Evolutionary conservation across 2,888 invertebrate species (phyloP), one percentile per base, ranked within the genome.

Genomic region (Allacma fusca): DNA sequence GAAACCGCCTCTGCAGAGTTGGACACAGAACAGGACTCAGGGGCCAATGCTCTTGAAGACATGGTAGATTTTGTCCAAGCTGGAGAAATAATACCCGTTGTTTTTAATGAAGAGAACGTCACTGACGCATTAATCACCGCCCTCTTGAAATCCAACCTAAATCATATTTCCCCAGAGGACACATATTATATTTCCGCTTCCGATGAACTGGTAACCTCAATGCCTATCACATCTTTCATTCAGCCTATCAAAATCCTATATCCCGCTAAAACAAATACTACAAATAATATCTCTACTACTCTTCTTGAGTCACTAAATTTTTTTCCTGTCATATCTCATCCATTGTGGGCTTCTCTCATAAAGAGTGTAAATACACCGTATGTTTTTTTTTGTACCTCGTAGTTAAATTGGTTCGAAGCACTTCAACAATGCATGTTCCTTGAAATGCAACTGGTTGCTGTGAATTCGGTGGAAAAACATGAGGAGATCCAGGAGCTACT

Each of bases 371-470:
- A 34, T 34, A 7, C 34, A 4, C 34, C 34, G 34, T n/a, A n/a
- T n/a, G 34, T 34, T 34, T 34, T 34, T 7, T 34, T 34, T 34
- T 34, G 4, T 34, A 4, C 34, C 34, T 34, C 26, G 12, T 21
- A 76, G 76, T 19, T 76, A 43, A 76, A 76, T 34, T 76, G 70
- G 70, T 76, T 76, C 19, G 76, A 62, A 23, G 69, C 76, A 19
- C 44, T 76, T 21, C 76, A 76, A 59, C 59, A 57, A 1, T 76
- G 76, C 43, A n/a, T 68, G 19, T 16, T 21, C n/a, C n/a, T 12
- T 19, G 34, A 64, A 1, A 76, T 69, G 69, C 40, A 62, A 62
- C 29, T 76, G 24, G 76, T 70, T 9, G 29, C 76, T 1, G 59
- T 70, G 19, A 4, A 67, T 19, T 23, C 68, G 16, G 24, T 19